Conservation (phyloP, 2,113 vertebrate genomes). For the Lophura nycthemera region DNA sequence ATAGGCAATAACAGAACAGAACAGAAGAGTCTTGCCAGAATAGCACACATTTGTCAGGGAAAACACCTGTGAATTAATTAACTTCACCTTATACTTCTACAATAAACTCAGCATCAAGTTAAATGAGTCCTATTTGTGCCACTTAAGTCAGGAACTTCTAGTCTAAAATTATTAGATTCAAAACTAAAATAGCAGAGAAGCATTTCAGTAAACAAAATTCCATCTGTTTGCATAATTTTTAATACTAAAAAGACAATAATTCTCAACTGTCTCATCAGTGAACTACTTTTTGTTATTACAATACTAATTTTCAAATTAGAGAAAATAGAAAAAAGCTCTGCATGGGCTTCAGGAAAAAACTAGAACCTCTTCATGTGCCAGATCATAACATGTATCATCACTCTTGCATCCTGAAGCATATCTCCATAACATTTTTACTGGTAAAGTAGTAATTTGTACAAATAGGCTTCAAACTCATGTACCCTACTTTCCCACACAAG, state of each 20-base stretch:
- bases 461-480: not conserved
- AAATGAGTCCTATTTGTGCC: not conserved
- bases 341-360: not conserved
- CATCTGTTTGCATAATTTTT: not conserved
- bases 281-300: not conserved
- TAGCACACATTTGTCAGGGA: not conserved
- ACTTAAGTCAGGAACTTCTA: not conserved
- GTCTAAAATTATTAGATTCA: not conserved
- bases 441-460: not conserved
- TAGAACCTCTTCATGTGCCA: not conserved
- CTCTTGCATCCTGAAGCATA: not conserved
- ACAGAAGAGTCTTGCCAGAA: not conserved
- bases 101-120: not conserved
- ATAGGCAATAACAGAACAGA: not conserved
- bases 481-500: not conserved
- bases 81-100: not conserved
- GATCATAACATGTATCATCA: not conserved
- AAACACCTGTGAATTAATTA: not conserved
- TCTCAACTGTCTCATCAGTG: not conserved
- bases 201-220: not conserved
- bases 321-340: not conserved
- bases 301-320: not conserved
- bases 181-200: not conserved
- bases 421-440: not conserved
- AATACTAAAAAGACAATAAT: not conserved